These are phyloP conservation scores for Apis cerana DNA, from an alignment of 1,140 invertebrate species.

Conservation along the genomic window DNA sequence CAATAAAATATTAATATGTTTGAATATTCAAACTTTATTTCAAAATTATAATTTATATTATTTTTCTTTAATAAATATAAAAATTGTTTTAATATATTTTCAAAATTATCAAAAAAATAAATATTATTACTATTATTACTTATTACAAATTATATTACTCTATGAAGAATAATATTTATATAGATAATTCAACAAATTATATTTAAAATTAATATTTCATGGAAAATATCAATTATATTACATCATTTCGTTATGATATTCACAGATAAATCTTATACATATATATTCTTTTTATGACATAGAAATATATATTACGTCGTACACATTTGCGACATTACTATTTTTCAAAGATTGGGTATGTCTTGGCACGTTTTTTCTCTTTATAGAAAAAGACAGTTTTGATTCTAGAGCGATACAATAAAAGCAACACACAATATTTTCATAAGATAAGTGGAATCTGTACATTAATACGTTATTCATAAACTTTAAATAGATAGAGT, in stretches of 20 bases:
- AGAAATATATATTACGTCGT: conserved; percentile 57
- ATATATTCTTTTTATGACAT: conserved; percentile 40
- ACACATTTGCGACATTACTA: conserved; percentile 11
- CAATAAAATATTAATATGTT: neutral
- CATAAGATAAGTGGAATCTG: conserved; percentile 14
- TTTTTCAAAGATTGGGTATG: conserved; percentile 31
- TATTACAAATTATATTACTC: conserved; percentile 25
- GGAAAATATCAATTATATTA: conserved; percentile 56
- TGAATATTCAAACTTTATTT: neutral
- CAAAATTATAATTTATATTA: neutral
- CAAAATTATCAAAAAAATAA: conserved; percentile 1
- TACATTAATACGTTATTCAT: conserved; percentile 48
- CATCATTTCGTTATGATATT: conserved; percentile 46
- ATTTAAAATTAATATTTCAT: conserved; percentile 34
- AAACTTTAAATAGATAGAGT: conserved; percentile 68
- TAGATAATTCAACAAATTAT: conserved; percentile 32
- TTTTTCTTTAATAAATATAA: conserved; percentile 33
- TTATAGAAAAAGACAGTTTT: conserved; percentile 34
- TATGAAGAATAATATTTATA: conserved; percentile 26
- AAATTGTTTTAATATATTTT: conserved; percentile 12
- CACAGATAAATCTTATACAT: conserved; percentile 49
- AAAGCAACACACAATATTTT: conserved; percentile 45
- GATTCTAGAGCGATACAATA: conserved; percentile 40
- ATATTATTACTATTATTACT: conserved; percentile 9
- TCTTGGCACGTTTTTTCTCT: conserved; percentile 59